Evolutionary conservation across 2,797 vertebrate species (phyloP), one percentile per base, ranked within the genome.

Genomic region (Nasua narica): DNA sequence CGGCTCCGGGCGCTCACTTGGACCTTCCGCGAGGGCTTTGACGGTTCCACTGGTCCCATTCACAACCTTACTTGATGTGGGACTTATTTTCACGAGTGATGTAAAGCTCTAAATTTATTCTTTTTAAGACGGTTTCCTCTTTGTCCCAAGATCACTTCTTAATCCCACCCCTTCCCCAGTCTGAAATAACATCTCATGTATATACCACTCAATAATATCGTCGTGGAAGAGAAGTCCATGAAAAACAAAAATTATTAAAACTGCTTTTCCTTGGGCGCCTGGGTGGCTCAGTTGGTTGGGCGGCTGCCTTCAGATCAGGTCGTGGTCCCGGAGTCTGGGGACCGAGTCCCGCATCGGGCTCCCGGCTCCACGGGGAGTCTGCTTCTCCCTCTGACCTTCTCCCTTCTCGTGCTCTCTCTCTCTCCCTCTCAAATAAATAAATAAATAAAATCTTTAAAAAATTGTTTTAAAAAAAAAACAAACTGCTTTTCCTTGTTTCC

Each of bases 1-100:
- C 21, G 4, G 65, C 65, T 52, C 13, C 0, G 13, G 0, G 0
- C 8, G 23, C 2, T 29, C 1, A 0, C 65, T 40, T n/a, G 0
- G 7, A 0, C 52, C 82, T 88, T 74, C 67, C 72, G 56, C 84
- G 27, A 19, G 74, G 25, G 40, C 7, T 65, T 16, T 0, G 0
- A 18, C 21, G 25, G 54, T 72, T 25, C 65, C 12, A 16, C 40
- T 54, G 25, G 54, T 72, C 21, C 65, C 12, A 16, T 48, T 54
- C 32, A 25, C 19, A 54, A 8, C 29, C 32, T 35, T 16, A 18
- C 54, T 70, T 12, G 50, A 21, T 48, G 82, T 48, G 54, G 69
- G 32, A 11, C 87, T 91, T 67, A 18, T 83, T 52, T n/a, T 16
- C n/a, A 5, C 19, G 32, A 8, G 5, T 15, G 46, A 37, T 5